Evolutionary conservation across 1,140 invertebrate genomes (phyloP), one percentile per base, ranked within the genome.

Genomic region (Mesaphorura yosii): DNA sequence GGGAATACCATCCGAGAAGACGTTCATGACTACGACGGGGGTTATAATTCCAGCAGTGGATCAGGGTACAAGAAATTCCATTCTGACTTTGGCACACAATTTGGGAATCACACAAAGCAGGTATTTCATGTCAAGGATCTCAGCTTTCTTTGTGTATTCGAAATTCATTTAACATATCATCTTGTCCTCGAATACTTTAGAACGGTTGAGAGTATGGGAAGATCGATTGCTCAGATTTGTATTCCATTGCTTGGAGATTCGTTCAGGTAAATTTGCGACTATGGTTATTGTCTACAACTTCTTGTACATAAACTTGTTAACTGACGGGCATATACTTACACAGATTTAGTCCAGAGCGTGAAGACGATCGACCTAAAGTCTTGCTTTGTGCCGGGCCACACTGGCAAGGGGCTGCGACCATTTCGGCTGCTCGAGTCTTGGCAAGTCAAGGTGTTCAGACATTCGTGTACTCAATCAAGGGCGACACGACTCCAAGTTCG

Each of bases 321-420:
- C n/a, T n/a, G n/a, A n/a, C n/a, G n/a, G n/a, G n/a, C n/a, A n/a
- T n/a, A n/a, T n/a, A n/a, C n/a, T n/a, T n/a, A n/a, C n/a, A 17
- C 22, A 59, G 57, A 20, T 45, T 60, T 15, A 60, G 58, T 50
- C 58, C 58, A 17, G 58, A 60, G 38, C 27, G 58, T 6, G 47
- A 53, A 19, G 37, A 48, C 14, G 58, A 60, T 39, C 53, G 58
- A 3, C 58, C 58, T 3, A 45, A 39, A 15, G 51, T 60, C 5
- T 22, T 60, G 15, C 27, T 60, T 29, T 53, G 42, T 40, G 29
- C 28, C 28, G 54, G 58, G 2, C 50, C 53, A 7, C 42, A 53
- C 41, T 60, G 58, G 58, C 50, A 60, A 42, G 56, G 58, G 7
- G 58, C 53, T 20, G 50, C 42, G 28, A 54, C 49, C 4, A 40